These are phyloP conservation scores for Aphis gossypii DNA, from an alignment of 1,140 invertebrate genomes.

Conservation along the genomic window DNA sequence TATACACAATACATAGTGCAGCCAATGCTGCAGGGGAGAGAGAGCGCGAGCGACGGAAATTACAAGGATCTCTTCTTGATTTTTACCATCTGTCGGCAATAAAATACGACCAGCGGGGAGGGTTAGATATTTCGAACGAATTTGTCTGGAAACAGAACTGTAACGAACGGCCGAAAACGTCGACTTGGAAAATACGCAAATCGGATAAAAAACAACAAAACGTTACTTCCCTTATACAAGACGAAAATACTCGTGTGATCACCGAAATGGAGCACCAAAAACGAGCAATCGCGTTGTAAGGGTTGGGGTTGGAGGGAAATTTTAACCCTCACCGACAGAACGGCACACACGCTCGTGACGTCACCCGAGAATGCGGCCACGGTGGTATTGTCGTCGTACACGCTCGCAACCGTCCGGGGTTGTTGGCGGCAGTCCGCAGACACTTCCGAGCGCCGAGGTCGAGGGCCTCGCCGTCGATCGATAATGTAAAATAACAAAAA, in stretches of 20 bases:
- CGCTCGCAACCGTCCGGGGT: background rate
- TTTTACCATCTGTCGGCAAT: background rate
- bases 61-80: background rate
- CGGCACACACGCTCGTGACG: conserved; percentile 14
- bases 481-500: conserved; percentile 33
- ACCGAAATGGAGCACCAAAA: background rate
- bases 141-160: background rate
- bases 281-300: background rate
- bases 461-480: conserved; percentile 33
- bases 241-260: background rate
- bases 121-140: background rate
- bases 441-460: conserved; percentile 44
- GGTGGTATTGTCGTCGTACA: background rate
- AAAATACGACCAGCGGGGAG: background rate
- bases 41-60: background rate
- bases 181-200: background rate
- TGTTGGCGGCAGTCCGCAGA: background rate
- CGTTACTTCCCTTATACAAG: background rate
- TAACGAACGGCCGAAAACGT: background rate
- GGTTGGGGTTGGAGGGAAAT: background rate
- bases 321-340: background rate
- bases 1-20: background rate
- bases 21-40: background rate
- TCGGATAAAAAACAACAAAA: background rate
- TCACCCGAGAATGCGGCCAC: conserved; percentile 25